Conservation (phyloP, 2,888 invertebrate species). For the Drosophila prolongata region DNA sequence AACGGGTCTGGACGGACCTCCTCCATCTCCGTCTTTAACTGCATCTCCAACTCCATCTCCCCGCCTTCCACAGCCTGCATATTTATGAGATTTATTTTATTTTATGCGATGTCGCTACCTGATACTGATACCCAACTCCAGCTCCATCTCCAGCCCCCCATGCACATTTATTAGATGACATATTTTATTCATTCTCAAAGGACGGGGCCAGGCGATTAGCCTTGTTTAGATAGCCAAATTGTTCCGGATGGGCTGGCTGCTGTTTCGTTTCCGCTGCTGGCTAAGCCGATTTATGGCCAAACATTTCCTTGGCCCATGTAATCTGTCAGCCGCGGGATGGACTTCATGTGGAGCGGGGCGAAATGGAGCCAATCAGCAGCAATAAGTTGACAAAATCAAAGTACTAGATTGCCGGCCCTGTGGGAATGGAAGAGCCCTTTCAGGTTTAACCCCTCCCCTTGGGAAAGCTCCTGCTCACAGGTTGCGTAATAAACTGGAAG, state of each 20-base stretch:
- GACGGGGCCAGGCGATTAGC: constrained; percentile 44
- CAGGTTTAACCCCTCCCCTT: background rate
- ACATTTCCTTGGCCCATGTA: constrained; percentile 39
- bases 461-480: constrained; percentile 10
- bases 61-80: constrained; percentile 52
- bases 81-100: constrained; percentile 79
- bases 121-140: constrained; percentile 45
- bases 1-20: constrained; percentile 10
- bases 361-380: constrained; percentile 33
- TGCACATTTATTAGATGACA: constrained; percentile 51
- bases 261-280: constrained; percentile 32
- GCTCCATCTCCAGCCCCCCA: constrained; percentile 16
- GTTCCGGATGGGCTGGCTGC: constrained; percentile 32
- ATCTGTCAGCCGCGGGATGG: constrained; percentile 35
- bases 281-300: constrained; percentile 43
- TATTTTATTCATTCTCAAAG: constrained; percentile 50
- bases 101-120: constrained; percentile 75
- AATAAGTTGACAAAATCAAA: constrained; percentile 47
- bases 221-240: constrained; percentile 56
- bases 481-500: constrained; percentile 67
- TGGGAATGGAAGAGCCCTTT: constrained; percentile 30
- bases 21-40: constrained; percentile 4
- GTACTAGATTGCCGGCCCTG: constrained; percentile 22
- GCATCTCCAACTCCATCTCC: background rate
- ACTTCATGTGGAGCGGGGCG: background rate